Percentiles rank a stretch among this genome's conserved stretches.
These are phyloP conservation scores for Xanthostigma xanthostigma DNA, from an alignment of 2,888 invertebrate species.

Conservation along the genomic window DNA sequence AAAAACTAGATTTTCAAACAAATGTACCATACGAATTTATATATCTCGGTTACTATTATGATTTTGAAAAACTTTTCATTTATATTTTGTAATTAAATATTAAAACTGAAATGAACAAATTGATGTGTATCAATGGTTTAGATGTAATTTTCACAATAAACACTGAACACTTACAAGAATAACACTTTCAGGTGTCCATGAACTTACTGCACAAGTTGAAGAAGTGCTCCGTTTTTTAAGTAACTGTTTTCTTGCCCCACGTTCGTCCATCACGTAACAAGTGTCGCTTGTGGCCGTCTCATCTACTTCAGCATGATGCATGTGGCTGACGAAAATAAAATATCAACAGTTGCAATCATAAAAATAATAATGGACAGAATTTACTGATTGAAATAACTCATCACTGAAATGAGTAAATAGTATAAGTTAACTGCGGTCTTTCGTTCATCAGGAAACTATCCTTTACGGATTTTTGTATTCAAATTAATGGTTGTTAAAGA, in stretches of 20 bases:
- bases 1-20: too few species aligned
- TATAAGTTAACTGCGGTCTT: background rate
- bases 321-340: constrained; percentile 37
- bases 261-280: constrained; percentile 58
- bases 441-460: too few species aligned
- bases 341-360: background rate
- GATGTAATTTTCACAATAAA: constrained; percentile 2
- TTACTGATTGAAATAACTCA: background rate
- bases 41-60: too few species aligned
- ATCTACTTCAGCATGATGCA: constrained; percentile 48
- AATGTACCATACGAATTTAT: too few species aligned
- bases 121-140: background rate
- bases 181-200: constrained; percentile 4
- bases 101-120: too few species aligned
- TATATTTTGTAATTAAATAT: too few species aligned
- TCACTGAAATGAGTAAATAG: background rate
- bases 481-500: too few species aligned
- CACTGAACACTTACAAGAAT: background rate
- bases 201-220: constrained; percentile 66
- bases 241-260: constrained; percentile 61
- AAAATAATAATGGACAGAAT: constrained; percentile 6
- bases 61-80: too few species aligned
- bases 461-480: too few species aligned
- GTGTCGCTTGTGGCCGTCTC: constrained; percentile 44
- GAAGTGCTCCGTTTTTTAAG: constrained; percentile 83